phyloP scores from a whole-genome alignment of 2,113 vertebrate species.

The Engraulis encrasicolus region DNA sequence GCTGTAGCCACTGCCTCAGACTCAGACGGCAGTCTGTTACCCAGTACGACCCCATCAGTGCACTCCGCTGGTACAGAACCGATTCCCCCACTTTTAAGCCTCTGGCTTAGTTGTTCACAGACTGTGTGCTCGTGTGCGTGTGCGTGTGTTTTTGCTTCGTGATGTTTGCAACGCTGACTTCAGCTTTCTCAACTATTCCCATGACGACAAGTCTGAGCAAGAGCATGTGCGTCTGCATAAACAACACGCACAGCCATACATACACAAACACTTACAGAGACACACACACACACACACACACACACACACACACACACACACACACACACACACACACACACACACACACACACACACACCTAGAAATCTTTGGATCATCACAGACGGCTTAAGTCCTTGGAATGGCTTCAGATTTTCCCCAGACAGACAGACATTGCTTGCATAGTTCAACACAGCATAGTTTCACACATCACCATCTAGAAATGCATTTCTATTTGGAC shows the following conservation, averaged over 20 bases:
- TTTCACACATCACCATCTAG: background rate
- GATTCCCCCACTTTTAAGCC: background rate
- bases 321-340: background rate
- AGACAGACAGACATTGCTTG: background rate
- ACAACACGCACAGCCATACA: background rate
- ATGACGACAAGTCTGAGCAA: background rate
- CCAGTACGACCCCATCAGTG: background rate
- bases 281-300: background rate
- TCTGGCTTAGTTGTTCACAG: background rate
- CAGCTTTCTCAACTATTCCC: background rate
- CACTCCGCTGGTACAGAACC: background rate
- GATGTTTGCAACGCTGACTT: background rate
- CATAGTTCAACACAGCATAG: background rate
- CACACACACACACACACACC: background rate
- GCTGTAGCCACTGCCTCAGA: background rate
- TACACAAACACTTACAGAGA: background rate
- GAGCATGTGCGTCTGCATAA: background rate
- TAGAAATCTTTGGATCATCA: background rate
- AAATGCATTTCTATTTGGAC: background rate
- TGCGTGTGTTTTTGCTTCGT: background rate
- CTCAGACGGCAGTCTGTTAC: background rate
- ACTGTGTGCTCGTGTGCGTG: background rate
- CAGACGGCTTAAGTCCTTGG: background rate
- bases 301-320: background rate
- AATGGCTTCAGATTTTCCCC: background rate